Conservation (phyloP, 2,888 invertebrate genomes). For the Caenorhabditis uteleia region DNA sequence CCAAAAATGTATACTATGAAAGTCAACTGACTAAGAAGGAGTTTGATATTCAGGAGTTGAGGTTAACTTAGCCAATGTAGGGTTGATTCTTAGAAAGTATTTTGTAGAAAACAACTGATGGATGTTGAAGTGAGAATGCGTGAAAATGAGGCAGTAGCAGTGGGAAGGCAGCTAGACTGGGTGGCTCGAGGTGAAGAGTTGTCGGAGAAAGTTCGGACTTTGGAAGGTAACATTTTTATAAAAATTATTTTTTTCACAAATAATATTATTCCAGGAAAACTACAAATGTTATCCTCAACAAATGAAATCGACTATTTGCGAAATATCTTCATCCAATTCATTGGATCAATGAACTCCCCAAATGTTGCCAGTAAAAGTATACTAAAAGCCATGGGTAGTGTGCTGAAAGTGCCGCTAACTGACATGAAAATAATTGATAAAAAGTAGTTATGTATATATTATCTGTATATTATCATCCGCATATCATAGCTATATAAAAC, state of each 20-base stretch:
- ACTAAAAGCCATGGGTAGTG: slow-evolving; percentile 36
- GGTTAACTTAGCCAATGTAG: slow-evolving; percentile 1
- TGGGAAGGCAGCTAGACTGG: slow-evolving; percentile 32
- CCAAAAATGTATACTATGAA: slow-evolving; percentile 37
- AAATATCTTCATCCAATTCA: slow-evolving; percentile 35
- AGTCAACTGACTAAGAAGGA: slow-evolving; percentile 37
- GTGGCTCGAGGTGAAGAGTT: slow-evolving; percentile 23
- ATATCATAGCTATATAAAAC: too few relatives aligned
- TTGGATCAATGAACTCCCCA: slow-evolving; percentile 34
- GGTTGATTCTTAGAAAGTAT: background rate
- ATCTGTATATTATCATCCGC: background rate
- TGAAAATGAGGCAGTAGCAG: slow-evolving; percentile 27
- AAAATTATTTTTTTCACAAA: background rate
- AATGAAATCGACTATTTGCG: slow-evolving; percentile 40
- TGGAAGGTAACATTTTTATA: slow-evolving; percentile 22
- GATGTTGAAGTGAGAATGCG: slow-evolving; percentile 34
- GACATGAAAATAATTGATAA: slow-evolving; percentile 40
- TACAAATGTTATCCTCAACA: slow-evolving; percentile 36
- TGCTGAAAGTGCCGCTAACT: slow-evolving; percentile 34
- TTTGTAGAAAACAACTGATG: slow-evolving; percentile 33
- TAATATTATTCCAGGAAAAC: slow-evolving; percentile 20
- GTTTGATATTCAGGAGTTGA: slow-evolving; percentile 31
- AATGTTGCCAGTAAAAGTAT: slow-evolving; percentile 31
- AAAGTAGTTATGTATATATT: slow-evolving; percentile 10
- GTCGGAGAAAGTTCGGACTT: slow-evolving; percentile 28